Base-by-base conservation (phyloP, 2,888 invertebrate species). In the Watsonalla binaria region DNA sequence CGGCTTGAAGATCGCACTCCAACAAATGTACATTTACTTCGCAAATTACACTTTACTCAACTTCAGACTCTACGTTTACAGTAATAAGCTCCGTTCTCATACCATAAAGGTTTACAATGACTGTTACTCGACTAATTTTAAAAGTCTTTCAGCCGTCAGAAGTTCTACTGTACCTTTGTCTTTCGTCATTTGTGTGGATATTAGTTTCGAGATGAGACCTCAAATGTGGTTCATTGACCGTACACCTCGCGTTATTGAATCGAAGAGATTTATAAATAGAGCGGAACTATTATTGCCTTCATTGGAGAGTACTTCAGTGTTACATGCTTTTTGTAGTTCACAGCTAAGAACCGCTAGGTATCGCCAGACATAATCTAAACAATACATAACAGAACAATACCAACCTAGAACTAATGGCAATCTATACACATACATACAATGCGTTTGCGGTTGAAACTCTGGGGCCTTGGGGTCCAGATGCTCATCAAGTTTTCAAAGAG, bases 181-280 rank as follows among this genome's bases (percentile, higher is more conserved):
- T 58, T 54, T 55, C 56, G 54, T 51, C 56, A 66, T 61, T 61
- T 58, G 62, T 55, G 51, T 58, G 63, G 52, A 51, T 60, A 56
- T 46, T 55, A 54, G 51, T 50, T 49, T 52, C 54, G 59, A 51
- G 59, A 58, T 54, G 54, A 54, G 42, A 54, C 57, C 13, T 51
- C 46, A 53, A 56, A 51, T 39, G 33, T 54, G 59, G 66, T 60
- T 66, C 66, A 66, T 45, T 65, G 68, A 60, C 64, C 68, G 63
- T 61, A 59, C 59, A 60, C 60, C 63, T 58, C 63, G 58, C 37
- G 37, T 37, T 15, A 49, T 49, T 39, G 37, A 49, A 39, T 14
- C 11, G 35, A 49, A 49, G 6, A 37, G 37, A 11, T 49, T 8
- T 49, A 15, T n/a, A 48, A 48, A 34, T 47, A 33, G 47, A 47